Base-by-base conservation (phyloP, 2,888 invertebrate species). In the Microplitis deprimator region DNA sequence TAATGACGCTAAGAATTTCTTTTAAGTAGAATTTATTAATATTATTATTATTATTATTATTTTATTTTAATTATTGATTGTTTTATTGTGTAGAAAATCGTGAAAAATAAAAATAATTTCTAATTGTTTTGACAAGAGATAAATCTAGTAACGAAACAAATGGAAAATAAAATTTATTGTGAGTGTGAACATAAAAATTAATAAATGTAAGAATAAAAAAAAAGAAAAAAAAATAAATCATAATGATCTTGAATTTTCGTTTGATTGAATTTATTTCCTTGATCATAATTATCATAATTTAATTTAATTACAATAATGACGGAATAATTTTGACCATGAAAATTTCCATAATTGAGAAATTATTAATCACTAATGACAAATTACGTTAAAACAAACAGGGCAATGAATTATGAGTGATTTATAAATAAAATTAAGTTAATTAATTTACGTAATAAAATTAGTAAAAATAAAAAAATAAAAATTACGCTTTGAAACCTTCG, bases 31-130 rank as follows among this genome's bases (percentile, higher is more conserved):
- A 62, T 62, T 16, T 62, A 62, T 50, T 50, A 50, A 13, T 50
- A 50, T 50, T 62, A 62, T 62, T 62, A 62, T 62, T 17, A 17
- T 62, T 62, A 16, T 62, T 62, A n/a, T 62, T 62, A 62, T 17
- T 16, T 16, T 17, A 62, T 62, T 62, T 62, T 62, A 20, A 62
- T 62, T n/a, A 62, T 50, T 50, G 13, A 29, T 29, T 50, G 13
- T 50, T 50, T 13, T 50, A 50, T 50, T 50, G 50, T 50, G 50
- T 50, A 50, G 50, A 50, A 50, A 50, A 50, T 50, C 50, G 50
- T 50, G 50, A 50, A 50, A 50, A 50, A 20, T 20, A 20, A 1
- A 20, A 20, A 29, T 29, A 29, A 50, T 50, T 50, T 13, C 50
- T 13, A 8, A 50, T 50, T 50, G 50, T 50, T 50, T 50, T 50